Base-by-base conservation (phyloP, 2,113 vertebrate genomes). In the Bombycilla garrulus region DNA sequence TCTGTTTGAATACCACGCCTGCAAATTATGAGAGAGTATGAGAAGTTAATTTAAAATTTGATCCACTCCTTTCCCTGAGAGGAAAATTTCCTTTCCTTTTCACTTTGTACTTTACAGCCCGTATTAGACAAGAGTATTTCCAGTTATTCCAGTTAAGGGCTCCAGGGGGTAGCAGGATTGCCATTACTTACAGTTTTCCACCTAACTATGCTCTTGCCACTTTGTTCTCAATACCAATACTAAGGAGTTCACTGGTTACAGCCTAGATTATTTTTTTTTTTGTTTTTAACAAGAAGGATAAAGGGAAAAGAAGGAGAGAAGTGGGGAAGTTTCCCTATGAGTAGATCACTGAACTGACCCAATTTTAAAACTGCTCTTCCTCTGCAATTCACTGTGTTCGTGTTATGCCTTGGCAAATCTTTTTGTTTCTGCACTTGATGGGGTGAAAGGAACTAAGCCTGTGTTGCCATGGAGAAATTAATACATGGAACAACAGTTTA, bases 381-480 rank as follows among this genome's bases (percentile, higher is more conserved):
- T 79, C 85, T 64, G 70, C 66, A 87, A 71, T 89, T 77, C 58
- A 57, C 47, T 73, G 54, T 42, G 25, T 35, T 90, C 53, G 22
- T 76, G 76, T 73, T 62, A 88, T 0, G 29, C 76, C 64, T 90
- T 73, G 74, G 90, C 85, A 90, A 81, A 72, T 79, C 61, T 73
- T 83, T 51, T 78, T 85, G 84, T 82, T 95, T 87, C 74, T 82
- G 65, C 50, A 61, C 62, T 90, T 77, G 66, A 72, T 72, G 50
- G n/a, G 50, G 54, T 86, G 71, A 85, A 79, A 94, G 58, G 79
- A 92, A 92, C 36, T 69, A 87, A 84, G 88, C n/a, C 62, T 57
- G 45, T 84, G 93, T 93, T 96, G 85, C 92, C 90, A 94, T 88
- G 87, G 88, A 94, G 82, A 94, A 94, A 94, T 88, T 80, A 94